Conservation (phyloP, 1,140 invertebrate genomes). For the Drosophila athabasca region DNA sequence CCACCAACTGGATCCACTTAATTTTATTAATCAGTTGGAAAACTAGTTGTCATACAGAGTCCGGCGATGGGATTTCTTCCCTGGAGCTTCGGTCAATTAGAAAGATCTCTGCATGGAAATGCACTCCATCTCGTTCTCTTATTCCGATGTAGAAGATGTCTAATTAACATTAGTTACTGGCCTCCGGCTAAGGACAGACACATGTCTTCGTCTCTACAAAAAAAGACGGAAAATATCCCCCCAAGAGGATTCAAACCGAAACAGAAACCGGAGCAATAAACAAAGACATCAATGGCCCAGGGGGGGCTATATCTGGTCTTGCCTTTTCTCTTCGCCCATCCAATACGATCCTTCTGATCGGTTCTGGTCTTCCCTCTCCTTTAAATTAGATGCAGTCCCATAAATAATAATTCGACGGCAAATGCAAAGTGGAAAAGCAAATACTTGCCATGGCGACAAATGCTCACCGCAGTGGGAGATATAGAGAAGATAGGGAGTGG, state of each 20-base stretch:
- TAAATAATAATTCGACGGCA: conserved; percentile 77
- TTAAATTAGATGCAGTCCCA: conserved; percentile 62
- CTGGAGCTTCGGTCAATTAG: too few species aligned
- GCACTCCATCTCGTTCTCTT: too few species aligned
- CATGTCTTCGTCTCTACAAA: not conserved
- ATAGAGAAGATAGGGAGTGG: not conserved
- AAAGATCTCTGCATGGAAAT: too few species aligned
- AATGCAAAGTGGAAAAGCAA: conserved; percentile 61
- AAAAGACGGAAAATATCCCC: conserved; percentile 15
- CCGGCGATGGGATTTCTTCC: too few species aligned
- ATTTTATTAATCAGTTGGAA: too few species aligned
- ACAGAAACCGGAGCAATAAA: conserved; percentile 64
- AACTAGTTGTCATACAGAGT: too few species aligned
- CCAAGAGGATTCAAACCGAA: too few species aligned
- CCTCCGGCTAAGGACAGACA: conserved; percentile 11
- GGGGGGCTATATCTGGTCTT: conserved; percentile 29
- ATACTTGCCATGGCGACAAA: conserved; percentile 71
- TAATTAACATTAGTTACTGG: conserved; percentile 7
- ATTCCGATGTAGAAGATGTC: not conserved
- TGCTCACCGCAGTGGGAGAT: conserved; percentile 14
- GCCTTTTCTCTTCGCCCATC: conserved; percentile 10
- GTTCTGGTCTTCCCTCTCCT: conserved; percentile 4
- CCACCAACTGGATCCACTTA: too few species aligned
- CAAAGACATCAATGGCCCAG: conserved; percentile 75
- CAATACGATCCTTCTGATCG: not conserved